Evolutionary conservation across 2,113 vertebrate genomes (phyloP), one percentile per base, ranked within the genome.

Genomic region (Syngnathus floridae): DNA sequence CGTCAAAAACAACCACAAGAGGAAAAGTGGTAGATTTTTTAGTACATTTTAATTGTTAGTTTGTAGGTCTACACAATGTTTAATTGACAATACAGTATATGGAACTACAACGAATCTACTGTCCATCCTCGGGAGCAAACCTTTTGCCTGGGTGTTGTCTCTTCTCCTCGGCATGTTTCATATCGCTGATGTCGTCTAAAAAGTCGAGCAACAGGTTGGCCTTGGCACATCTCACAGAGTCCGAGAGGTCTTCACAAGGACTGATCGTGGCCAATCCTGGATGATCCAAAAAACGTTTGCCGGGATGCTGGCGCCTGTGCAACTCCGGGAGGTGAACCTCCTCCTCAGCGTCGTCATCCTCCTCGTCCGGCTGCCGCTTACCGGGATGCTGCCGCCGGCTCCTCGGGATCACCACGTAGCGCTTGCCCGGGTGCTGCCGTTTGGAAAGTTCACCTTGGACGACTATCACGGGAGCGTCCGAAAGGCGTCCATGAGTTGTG

Each of bases 141-240:
- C 93, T 90, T 80, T 91, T 91, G 6, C 94, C 94, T 4, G 93
- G 95, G 61, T 95, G 94, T 74, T 93, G 94, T 40, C 90, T 87
- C 86, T 97, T 95, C 88, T 93, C 89, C 72, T 91, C 91, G 8
- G 67, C 70, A 11, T 83, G 88, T 21, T 74, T 88, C 77, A 84
- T 89, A 19, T 51, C 51, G 80, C 83, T 90, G 52, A 90, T 75
- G 57, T 89, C 85, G 77, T 88, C 87, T 74, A 93, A 83, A 78
- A 95, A 84, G 80, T 92, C 89, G 59, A 94, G 83, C 73, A 97
- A 77, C 65, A 94, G 79, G 41, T 83, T 87, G 52, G 89, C 86
- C 82, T 88, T 90, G 62, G 86, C 89, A 74, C 93, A 95, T 69
- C 80, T 77, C n/a, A 84, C 82, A 67, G 86, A 59, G 57, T 88